Evolutionary conservation across 2,888 invertebrate species (phyloP), one percentile per base, ranked within the genome.

Genomic region (Mesoligia furuncula): DNA sequence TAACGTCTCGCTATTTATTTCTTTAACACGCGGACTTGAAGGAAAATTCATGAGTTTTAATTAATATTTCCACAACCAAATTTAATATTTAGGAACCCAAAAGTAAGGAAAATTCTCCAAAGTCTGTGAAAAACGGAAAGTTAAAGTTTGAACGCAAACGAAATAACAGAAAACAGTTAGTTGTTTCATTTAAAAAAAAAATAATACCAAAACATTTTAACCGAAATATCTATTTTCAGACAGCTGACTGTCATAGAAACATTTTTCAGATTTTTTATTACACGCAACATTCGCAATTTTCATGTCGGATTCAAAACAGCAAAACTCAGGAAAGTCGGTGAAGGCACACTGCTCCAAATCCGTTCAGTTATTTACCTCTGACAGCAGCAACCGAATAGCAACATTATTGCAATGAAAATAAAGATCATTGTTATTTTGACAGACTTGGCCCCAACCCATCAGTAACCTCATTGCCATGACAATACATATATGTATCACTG

Each of bases 261-360:
- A 9, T 61, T 45, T 73, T 79, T 74, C 5, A 20, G 54, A 54
- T 45, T 72, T 71, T 17, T 17, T 42, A 66, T 9, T 36, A 69
- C 77, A 77, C 27, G 64, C 39, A 59, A 76, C 17, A 54, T 45
- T 78, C 31, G 20, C 7, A 51, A 70, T 78, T 51, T 59, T 45
- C 17, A 59, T 61, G 27, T 76, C 31, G 27, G 24, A 7, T 79
- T 64, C 0, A 59, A 64, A 57, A 66, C 5, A n/a, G 17, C 13
- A 17, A 65, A 77, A 54, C 6, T 59, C 13, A 3, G 48, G 27
- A n/a, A 70, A 51, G 5, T 6, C 5, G 8, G 0, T 27, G 3
- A n/a, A 42, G 54, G 31, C 45, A 17, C 54, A 54, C 54, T 51
- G 51, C 51, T 20, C 2, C 20, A 51, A 51, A 20, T 51, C 24